Percentiles rank a stretch among this genome's conserved stretches.
phyloP scores from a whole-genome alignment of 2,797 vertebrate genomes.

The Molossus alvarezi region DNA sequence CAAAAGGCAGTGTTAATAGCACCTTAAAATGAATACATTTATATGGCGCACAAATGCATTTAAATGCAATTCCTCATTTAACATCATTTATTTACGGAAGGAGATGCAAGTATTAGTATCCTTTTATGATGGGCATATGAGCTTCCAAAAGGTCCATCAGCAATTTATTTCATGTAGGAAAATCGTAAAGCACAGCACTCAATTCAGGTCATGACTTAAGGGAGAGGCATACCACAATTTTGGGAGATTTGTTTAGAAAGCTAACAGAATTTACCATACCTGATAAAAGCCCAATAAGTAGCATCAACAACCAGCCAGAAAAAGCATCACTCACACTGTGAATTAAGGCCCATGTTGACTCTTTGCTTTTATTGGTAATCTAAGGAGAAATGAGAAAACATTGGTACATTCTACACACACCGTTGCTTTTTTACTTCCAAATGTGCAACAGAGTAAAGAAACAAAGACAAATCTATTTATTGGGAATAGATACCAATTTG shows the following conservation, averaged over 20 bases:
- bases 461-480: constrained; percentile 62
- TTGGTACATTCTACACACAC: constrained; percentile 1
- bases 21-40: not conserved
- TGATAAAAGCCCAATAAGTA: constrained; percentile 96
- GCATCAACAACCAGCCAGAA: constrained; percentile 98
- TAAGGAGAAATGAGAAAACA: constrained; percentile 84
- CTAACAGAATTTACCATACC: constrained; percentile 90
- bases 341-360: constrained; percentile 94
- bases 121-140: not conserved
- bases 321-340: constrained; percentile 96
- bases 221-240: not conserved
- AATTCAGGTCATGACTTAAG: not conserved
- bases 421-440: constrained; percentile 61
- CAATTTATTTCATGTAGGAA: constrained; percentile 54
- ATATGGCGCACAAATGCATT: not conserved
- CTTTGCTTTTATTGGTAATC: constrained; percentile 96
- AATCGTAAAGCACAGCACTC: constrained; percentile 16
- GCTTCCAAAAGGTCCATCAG: constrained; percentile 38
- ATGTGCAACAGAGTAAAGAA: constrained; percentile 30
- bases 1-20: not conserved
- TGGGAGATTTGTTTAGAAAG: constrained; percentile 66
- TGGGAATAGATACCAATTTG: constrained; percentile 54
- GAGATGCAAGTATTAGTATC: not conserved
- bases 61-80: constrained; percentile 7
- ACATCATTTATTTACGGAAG: constrained; percentile 37